Percentiles rank a stretch among this genome's conserved stretches.
Conservation (phyloP, 2,113 vertebrate species). For the rabbit (Oryctolagus cuniculus) region DNA sequence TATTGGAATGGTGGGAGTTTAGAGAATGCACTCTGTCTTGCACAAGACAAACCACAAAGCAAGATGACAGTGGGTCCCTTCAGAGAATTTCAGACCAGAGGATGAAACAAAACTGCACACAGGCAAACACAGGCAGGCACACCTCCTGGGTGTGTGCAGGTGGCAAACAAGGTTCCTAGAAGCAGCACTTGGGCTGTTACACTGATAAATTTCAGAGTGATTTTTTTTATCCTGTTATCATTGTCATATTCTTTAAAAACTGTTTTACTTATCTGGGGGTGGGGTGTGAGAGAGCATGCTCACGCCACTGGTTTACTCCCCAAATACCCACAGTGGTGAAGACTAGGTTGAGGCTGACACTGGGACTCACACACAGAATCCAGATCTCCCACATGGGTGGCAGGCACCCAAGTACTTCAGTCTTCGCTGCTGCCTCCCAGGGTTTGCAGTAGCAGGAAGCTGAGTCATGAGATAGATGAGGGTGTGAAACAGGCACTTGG, state of each 20-base stretch:
- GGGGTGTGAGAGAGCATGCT: no score
- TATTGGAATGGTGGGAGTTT: neutral
- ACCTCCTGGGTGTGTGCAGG: neutral
- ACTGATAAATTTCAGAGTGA: neutral
- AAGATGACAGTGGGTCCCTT: neutral
- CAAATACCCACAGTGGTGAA: no score
- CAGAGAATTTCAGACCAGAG: neutral
- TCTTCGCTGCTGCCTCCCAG: no score
- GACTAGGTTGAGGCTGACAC: no score
- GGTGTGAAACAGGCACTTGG: no score
- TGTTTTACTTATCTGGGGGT: no score
- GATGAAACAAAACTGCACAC: neutral
- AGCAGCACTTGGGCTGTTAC: neutral
- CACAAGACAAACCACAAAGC: neutral
- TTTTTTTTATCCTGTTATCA: neutral
- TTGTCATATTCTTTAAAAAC: neutral
- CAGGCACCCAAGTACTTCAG: no score
- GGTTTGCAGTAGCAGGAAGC: no score
- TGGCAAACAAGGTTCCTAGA: neutral
- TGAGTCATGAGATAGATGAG: no score
- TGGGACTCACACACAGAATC: no score
- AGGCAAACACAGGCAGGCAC: neutral
- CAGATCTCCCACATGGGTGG: no score
- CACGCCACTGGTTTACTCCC: no score
- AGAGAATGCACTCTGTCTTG: neutral